Conservation (phyloP, 1,140 invertebrate genomes). For the Bombyx mandarina region DNA sequence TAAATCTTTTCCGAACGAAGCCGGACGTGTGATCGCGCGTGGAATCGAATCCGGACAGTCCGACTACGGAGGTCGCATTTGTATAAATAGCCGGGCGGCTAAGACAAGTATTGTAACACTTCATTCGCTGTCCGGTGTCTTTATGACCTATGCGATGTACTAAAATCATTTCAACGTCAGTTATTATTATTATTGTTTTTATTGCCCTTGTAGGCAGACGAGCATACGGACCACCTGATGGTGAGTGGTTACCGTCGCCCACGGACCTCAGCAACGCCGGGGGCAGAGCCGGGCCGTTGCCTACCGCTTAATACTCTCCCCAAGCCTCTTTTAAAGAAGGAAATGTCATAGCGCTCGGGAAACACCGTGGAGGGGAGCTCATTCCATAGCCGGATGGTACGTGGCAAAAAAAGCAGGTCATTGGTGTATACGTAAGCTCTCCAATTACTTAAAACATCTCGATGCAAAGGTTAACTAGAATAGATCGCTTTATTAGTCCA, state of each 20-base stretch:
- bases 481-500: no score
- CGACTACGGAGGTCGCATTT: constrained; percentile 26
- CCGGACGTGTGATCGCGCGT: constrained; percentile 22
- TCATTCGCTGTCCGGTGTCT: constrained; percentile 6
- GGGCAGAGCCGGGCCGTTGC: no score
- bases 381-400: no score
- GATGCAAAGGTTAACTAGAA: no score
- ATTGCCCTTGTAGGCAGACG: neutral
- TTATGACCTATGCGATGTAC: constrained; percentile 6
- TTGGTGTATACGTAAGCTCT: neutral
- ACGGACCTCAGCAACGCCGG: no score
- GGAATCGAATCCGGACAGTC: constrained; percentile 28
- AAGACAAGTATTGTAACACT: constrained; percentile 32
- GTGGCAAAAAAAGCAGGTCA: neutral
- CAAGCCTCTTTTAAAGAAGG: no score
- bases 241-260: no score
- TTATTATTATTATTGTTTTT: neutral
- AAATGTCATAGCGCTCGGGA: no score
- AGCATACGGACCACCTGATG: no score
- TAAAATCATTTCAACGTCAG: neutral
- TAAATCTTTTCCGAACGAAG: neutral
- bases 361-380: no score
- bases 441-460: no score
- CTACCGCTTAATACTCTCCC: no score
- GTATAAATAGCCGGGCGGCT: constrained; percentile 40